Percentiles rank a stretch among this genome's conserved stretches.
Evolutionary conservation across 2,888 invertebrate genomes (phyloP).

Genomic region (Biston betularia): DNA sequence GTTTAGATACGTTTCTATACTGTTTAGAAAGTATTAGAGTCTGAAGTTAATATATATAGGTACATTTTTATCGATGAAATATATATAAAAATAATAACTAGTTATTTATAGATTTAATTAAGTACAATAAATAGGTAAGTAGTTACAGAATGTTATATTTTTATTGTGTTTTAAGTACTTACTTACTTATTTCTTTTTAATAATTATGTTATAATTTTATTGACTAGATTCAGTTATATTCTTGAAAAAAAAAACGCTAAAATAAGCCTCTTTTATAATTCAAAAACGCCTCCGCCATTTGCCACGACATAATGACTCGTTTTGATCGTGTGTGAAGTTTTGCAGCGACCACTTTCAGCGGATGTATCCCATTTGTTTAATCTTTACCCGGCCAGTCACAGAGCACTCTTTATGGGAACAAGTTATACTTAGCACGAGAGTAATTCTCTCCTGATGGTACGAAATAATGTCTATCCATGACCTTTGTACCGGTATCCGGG

Average conservation of each 20-base stretch:
- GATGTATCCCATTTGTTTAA: too few relatives aligned
- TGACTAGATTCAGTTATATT: slow-evolving; percentile 30
- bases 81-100: not conserved
- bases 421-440: too few relatives aligned
- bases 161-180: not conserved
- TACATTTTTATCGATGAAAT: not conserved
- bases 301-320: not conserved
- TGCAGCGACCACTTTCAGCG: not conserved
- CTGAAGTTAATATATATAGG: too few relatives aligned
- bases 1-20: too few relatives aligned
- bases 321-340: too few relatives aligned
- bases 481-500: too few relatives aligned
- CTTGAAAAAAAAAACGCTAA: slow-evolving; percentile 52
- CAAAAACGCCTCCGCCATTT: not conserved
- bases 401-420: too few relatives aligned
- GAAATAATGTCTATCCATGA: too few relatives aligned
- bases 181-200: not conserved
- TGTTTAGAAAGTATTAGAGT: too few relatives aligned
- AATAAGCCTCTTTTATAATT: slow-evolving; percentile 60
- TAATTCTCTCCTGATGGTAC: too few relatives aligned
- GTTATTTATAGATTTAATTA: not conserved
- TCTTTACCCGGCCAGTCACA: too few relatives aligned
- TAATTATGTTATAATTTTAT: not conserved
- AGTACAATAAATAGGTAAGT: not conserved
- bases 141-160: not conserved